A percentile compares a stretch with the other conserved stretches of the same genome.
These are phyloP conservation scores for Scaptomyza cyrtandrae DNA, from an alignment of 2,888 invertebrate species.

Conservation along the genomic window DNA sequence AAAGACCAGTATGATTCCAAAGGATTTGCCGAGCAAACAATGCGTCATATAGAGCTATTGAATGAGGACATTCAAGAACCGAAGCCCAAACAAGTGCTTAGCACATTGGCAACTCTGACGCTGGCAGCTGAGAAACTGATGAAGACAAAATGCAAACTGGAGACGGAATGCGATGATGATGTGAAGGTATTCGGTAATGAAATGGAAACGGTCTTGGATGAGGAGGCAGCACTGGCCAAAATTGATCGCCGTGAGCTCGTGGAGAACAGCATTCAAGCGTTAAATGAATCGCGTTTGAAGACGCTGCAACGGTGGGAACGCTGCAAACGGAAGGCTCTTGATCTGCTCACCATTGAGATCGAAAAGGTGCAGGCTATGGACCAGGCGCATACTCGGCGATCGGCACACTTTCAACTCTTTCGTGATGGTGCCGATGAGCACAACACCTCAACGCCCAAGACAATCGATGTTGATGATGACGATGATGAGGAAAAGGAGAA, in stretches of 20 bases:
- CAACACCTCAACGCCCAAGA: conserved; percentile 61
- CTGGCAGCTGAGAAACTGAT: conserved; percentile 62
- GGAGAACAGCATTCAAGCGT: conserved; percentile 41
- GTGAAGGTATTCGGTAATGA: neutral
- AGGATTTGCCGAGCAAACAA: conserved; percentile 60
- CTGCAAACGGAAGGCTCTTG: conserved; percentile 60
- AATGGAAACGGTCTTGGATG: conserved; percentile 27
- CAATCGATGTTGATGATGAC: conserved; percentile 47
- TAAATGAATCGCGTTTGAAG: conserved; percentile 52
- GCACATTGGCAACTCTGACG: conserved; percentile 53
- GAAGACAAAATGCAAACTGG: conserved; percentile 14
- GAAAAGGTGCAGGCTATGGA: conserved; percentile 63
- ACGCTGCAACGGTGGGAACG: conserved; percentile 63
- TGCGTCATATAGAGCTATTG: conserved; percentile 55
- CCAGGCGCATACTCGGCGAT: conserved; percentile 22
- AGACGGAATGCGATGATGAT: conserved; percentile 4
- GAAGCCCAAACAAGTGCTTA: conserved; percentile 27
- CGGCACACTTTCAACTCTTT: conserved; percentile 38
- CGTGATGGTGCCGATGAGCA: conserved; percentile 50
- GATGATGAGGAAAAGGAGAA: conserved; percentile 21
- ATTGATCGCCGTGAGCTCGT: conserved; percentile 38
- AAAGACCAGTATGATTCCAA: conserved; percentile 23
- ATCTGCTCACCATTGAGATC: conserved; percentile 56
- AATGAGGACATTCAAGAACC: conserved; percentile 15
- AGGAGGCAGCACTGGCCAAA: conserved; percentile 19